These are phyloP conservation scores for Xylota segnis DNA, from an alignment of 2,888 invertebrate species.

Conservation along the genomic window DNA sequence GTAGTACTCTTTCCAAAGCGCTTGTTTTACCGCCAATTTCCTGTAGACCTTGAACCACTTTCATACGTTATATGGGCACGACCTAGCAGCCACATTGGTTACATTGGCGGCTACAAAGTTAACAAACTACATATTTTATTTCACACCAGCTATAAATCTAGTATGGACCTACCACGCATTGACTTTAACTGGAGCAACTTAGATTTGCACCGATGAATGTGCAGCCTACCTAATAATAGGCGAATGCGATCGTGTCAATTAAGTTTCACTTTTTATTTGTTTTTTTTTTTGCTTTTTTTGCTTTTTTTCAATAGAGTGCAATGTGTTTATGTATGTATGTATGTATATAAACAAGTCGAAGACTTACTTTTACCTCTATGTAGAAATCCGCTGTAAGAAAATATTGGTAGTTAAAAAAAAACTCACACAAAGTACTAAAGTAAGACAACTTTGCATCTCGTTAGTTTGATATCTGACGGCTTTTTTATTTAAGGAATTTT, in stretches of 20 bases:
- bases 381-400: neutral
- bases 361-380: neutral
- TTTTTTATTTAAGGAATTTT: too few species aligned
- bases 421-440: neutral
- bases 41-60: neutral
- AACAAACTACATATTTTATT: neutral
- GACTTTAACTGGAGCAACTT: neutral
- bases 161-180: neutral
- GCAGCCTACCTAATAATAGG: neutral
- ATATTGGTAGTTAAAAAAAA: neutral
- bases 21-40: neutral
- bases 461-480: too few species aligned
- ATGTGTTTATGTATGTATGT: neutral
- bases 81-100: neutral
- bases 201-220: slow-evolving; percentile 12
- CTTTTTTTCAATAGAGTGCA: neutral
- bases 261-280: slow-evolving; percentile 4
- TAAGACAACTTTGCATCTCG: neutral
- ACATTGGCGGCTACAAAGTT: neutral
- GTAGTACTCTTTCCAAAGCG: too few species aligned
- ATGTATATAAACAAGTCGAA: neutral
- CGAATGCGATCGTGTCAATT: slow-evolving; percentile 7
- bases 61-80: neutral
- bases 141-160: neutral
- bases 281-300: neutral